phyloP scores from a whole-genome alignment of 2,888 invertebrate genomes.

The Cheilosia grossa region DNA sequence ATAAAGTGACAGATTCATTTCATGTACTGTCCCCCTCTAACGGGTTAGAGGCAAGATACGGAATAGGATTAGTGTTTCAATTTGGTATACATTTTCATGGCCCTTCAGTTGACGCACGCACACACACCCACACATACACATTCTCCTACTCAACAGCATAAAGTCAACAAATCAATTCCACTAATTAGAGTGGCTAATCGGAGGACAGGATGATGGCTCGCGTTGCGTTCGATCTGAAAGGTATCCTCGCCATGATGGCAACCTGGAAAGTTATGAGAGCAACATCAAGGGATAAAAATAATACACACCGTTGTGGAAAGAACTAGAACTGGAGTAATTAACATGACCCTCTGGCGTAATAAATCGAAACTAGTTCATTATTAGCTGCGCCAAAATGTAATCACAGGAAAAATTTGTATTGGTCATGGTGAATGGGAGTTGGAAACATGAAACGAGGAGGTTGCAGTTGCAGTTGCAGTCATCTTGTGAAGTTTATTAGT shows the following conservation, averaged over 20 bases:
- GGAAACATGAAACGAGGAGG: slow-evolving; percentile 35
- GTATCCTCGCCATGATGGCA: slow-evolving; percentile 19
- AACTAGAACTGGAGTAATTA: slow-evolving; percentile 65
- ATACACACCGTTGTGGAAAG: slow-evolving; percentile 20
- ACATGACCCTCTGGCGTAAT: slow-evolving; percentile 69
- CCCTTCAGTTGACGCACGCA: slow-evolving; percentile 31
- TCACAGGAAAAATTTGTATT: slow-evolving; percentile 11
- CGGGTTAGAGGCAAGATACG: slow-evolving; percentile 16
- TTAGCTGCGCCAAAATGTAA: slow-evolving; percentile 59
- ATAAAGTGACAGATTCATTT: slow-evolving; percentile 54
- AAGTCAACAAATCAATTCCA: slow-evolving; percentile 63
- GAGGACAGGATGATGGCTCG: slow-evolving; percentile 31
- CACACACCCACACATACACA: slow-evolving; percentile 36
- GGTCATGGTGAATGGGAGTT: slow-evolving; percentile 1
- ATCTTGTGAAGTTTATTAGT: slow-evolving; percentile 52
- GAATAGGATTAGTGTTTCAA: slow-evolving; percentile 15
- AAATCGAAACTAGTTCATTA: slow-evolving; percentile 73
- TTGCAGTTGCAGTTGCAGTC: slow-evolving; percentile 14
- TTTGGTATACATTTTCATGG: slow-evolving; percentile 43
- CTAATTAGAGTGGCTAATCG: slow-evolving; percentile 64
- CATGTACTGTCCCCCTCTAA: slow-evolving; percentile 12
- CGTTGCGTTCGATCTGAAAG: slow-evolving; percentile 28
- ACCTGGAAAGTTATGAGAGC: slow-evolving; percentile 32
- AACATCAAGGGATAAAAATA: slow-evolving; percentile 29
- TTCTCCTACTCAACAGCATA: slow-evolving; percentile 38